phyloP scores from a whole-genome alignment of 2,113 vertebrate genomes.

The Apteryx mantelli region DNA sequence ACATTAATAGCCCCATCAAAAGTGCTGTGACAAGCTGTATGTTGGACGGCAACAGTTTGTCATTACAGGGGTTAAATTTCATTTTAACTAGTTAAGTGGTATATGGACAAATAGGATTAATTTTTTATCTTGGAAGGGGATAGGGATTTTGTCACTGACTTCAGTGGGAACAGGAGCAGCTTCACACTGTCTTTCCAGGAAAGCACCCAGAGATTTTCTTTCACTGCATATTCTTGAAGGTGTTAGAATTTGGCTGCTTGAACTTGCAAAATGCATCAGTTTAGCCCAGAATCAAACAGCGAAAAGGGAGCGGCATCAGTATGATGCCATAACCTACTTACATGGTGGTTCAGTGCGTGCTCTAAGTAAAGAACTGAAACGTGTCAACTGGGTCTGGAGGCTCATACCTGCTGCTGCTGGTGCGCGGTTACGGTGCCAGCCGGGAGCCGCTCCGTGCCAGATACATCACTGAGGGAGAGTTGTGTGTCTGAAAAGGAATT shows the following conservation, averaged over 20 bases:
- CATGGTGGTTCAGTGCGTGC: not conserved
- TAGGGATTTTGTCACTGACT: not conserved
- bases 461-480: not conserved
- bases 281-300: slow-evolving; percentile 8
- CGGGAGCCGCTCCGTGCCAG: not conserved
- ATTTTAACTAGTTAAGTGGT: not conserved
- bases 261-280: slow-evolving; percentile 12
- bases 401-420: not conserved
- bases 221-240: not conserved
- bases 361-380: not conserved
- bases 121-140: not conserved
- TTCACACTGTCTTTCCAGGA: not conserved
- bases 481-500: not conserved
- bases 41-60: not conserved
- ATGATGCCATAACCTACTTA: slow-evolving; percentile 20
- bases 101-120: not conserved
- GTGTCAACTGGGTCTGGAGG: not conserved
- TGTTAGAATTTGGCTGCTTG: not conserved
- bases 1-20: not conserved
- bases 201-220: not conserved
- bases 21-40: not conserved
- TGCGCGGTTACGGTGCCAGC: not conserved
- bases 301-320: not conserved
- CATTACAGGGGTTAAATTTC: not conserved
- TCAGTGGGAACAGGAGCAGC: not conserved